Base-by-base conservation (phyloP, 2,797 vertebrate species). In the Myiotriccus ornatus region DNA sequence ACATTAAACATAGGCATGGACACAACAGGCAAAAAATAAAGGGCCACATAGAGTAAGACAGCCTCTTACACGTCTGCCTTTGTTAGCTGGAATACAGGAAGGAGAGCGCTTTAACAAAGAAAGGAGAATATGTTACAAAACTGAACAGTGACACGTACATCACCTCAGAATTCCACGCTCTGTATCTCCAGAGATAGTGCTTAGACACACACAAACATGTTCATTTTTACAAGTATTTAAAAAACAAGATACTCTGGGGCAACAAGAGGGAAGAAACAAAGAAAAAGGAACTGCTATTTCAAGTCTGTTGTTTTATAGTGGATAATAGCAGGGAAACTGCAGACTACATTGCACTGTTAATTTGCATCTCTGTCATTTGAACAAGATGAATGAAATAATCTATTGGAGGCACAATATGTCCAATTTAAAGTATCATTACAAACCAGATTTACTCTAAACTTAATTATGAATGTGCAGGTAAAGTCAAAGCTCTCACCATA, bases 51-150 rank as follows among this genome's bases (percentile, higher is more conserved):
- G 93, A 97, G 96, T 96, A 96, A 87, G 96, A 96, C 94, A 97
- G 98, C 98, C 97, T 98, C 99, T 99, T 99, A 99, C 99, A 98
- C 99, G 99, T 99, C 99, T 99, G 98, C 99, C 98, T 99, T 99
- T 99, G 98, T 98, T 99, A 98, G 98, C 97, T 96, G 99, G 98
- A 98, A 98, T 98, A 96, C 99, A 98, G 98, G 99, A 99, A 81
- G 99, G 99, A 97, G 99, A 99, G 96, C 96, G 99, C 99, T 99
- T 99, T 97, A 98, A 98, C 97, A 98, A 79, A 98, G 97, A 98
- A 86, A 98, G 98, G 97, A 98, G 92, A 98, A 91, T 82, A 96
- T 75, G 97, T 98, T 98, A 98, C 98, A 97, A 96, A 97, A 86
- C 80, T 30, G 62, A 83, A 96, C 87, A 94, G 75, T 77, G 84